phyloP scores from a whole-genome alignment of 2,888 invertebrate genomes.

The Brachylomia viminalis region DNA sequence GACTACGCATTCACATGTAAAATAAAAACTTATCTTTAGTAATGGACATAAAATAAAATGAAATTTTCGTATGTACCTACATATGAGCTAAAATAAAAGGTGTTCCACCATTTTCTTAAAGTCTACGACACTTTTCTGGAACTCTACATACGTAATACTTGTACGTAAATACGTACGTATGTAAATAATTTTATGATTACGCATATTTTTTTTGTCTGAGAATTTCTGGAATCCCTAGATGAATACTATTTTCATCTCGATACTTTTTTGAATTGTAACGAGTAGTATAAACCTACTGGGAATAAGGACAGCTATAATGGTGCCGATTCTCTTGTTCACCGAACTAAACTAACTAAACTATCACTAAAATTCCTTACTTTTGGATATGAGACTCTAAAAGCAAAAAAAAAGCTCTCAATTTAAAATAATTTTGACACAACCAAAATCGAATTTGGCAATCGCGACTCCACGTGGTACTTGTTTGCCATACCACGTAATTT shows the following conservation, averaged over 20 bases:
- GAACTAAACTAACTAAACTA: no score
- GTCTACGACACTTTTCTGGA: conserved; percentile 53
- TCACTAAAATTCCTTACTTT: no score
- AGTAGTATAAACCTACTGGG: neutral
- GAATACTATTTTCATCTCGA: conserved; percentile 8
- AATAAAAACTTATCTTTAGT: conserved; percentile 59
- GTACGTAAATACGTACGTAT: conserved; percentile 47
- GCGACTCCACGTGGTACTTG: no score
- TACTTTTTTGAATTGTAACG: neutral
- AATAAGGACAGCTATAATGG: neutral
- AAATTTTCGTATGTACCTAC: conserved; percentile 40
- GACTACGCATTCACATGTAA: conserved; percentile 52
- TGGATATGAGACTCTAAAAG: no score
- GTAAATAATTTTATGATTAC: conserved; percentile 53
- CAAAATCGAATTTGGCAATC: no score
- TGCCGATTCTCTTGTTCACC: no score
- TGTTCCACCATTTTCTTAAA: conserved; percentile 37
- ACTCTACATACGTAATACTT: conserved; percentile 37
- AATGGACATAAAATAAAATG: conserved; percentile 61
- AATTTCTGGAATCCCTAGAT: conserved; percentile 19
- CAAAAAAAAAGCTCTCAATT: no score
- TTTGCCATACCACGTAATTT: no score
- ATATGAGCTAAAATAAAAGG: conserved; percentile 21
- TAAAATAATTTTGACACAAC: no score
- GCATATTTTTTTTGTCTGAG: conserved; percentile 23